These are phyloP conservation scores for Hermodice carunculata DNA, from an alignment of 2,888 invertebrate genomes.

Conservation along the genomic window DNA sequence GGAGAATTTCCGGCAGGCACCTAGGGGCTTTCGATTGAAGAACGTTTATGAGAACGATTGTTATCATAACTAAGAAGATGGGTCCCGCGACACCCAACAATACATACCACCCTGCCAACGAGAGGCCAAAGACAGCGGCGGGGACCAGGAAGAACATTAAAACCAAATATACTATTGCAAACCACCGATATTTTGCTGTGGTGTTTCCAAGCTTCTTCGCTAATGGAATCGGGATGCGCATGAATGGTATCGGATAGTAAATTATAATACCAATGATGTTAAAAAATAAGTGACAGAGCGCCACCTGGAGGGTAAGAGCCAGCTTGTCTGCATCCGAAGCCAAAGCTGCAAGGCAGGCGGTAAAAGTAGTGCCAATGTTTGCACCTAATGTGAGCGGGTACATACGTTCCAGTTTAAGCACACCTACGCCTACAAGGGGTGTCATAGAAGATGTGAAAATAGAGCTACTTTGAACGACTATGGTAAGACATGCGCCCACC, in stretches of 20 bases:
- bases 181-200: conserved; percentile 73
- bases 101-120: conserved; percentile 46
- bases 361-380: conserved; percentile 58
- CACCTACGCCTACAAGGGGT: conserved; percentile 59
- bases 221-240: conserved; percentile 70
- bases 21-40: conserved; percentile 48
- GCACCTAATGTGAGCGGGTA: conserved; percentile 61
- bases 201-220: conserved; percentile 70
- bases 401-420: conserved; percentile 52
- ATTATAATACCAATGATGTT: conserved; percentile 73
- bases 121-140: conserved; percentile 46
- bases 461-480: conserved; percentile 59
- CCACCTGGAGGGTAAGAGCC: conserved; percentile 62
- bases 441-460: conserved; percentile 61
- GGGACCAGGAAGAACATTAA: conserved; percentile 48
- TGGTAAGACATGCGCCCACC: conserved; percentile 55
- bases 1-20: conserved; percentile 48
- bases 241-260: conserved; percentile 73
- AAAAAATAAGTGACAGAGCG: conserved; percentile 74
- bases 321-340: conserved; percentile 43
- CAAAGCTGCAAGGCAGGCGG: conserved; percentile 59
- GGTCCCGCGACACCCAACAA: conserved; percentile 43
- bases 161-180: conserved; percentile 67
- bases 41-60: conserved; percentile 48
- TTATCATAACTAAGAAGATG: conserved; percentile 44